Percentiles rank a stretch among this genome's conserved stretches.
Conservation (phyloP, 2,888 invertebrate species). For the Saturnia japonica region DNA sequence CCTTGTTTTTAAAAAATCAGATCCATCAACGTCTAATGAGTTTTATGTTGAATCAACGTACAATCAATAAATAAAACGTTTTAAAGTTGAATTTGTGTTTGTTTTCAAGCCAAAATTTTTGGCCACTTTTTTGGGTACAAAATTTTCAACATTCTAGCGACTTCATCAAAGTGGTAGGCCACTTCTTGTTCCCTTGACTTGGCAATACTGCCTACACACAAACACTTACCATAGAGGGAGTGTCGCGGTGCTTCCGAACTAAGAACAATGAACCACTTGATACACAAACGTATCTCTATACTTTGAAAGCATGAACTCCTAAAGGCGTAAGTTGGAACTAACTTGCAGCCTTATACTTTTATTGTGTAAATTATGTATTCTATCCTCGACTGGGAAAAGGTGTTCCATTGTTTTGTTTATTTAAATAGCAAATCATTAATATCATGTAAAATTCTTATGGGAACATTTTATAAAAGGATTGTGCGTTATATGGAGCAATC, state of each 20-base stretch:
- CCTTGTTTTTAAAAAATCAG: too few relatives aligned
- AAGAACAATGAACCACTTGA: conserved; percentile 30
- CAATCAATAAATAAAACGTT: too few relatives aligned
- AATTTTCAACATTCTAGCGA: too few relatives aligned
- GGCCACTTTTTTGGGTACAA: too few relatives aligned
- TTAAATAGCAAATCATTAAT: not conserved
- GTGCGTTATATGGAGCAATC: not conserved
- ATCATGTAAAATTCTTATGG: not conserved
- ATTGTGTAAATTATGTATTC: not conserved
- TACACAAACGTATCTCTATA: not conserved
- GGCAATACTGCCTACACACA: too few relatives aligned
- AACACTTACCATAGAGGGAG: conserved; percentile 23
- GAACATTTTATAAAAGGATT: not conserved
- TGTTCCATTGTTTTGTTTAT: not conserved
- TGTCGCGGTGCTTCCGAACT: conserved; percentile 6
- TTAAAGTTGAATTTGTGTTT: too few relatives aligned
- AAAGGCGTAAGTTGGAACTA: not conserved
- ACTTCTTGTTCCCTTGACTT: too few relatives aligned
- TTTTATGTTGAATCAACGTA: too few relatives aligned
- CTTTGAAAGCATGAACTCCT: not conserved
- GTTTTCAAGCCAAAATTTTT: too few relatives aligned
- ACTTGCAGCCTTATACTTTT: not conserved
- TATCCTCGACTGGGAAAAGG: not conserved
- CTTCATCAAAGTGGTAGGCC: too few relatives aligned
- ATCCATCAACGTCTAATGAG: too few relatives aligned